Conservation (phyloP, 2,888 invertebrate species). For the Eurytoma californica region DNA sequence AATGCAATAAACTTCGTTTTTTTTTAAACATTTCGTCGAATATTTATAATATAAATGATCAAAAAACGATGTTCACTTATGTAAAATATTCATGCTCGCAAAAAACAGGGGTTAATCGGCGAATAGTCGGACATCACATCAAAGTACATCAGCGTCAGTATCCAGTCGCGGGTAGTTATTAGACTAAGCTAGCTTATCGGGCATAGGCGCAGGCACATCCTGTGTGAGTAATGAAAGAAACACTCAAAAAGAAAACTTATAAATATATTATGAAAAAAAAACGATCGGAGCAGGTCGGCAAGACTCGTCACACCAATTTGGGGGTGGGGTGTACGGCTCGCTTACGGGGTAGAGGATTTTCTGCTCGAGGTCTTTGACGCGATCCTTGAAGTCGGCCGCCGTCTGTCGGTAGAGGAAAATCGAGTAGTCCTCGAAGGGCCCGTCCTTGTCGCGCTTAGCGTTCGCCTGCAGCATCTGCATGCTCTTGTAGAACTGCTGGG, state of each 20-base stretch:
- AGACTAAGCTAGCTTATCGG: not conserved
- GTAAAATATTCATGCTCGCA: no score
- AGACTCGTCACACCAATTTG: not conserved
- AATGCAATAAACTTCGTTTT: no score
- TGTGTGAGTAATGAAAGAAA: no score
- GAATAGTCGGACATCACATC: not conserved
- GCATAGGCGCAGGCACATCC: no score
- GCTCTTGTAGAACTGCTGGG: conserved; percentile 89
- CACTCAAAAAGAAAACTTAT: not conserved
- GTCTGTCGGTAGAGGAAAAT: conserved; percentile 90
- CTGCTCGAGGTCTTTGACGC: conserved; percentile 88
- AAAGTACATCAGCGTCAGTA: no score
- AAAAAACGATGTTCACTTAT: no score
- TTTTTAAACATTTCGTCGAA: no score
- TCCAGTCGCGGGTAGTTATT: not conserved
- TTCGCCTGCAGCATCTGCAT: conserved; percentile 90
- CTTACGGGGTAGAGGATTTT: conserved; percentile 86
- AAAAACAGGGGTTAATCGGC: not conserved
- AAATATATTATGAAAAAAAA: no score
- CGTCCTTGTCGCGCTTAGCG: conserved; percentile 80
- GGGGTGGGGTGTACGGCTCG: conserved; percentile 73
- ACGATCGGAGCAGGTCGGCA: no score
- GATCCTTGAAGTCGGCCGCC: conserved; percentile 89
- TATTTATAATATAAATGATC: no score
- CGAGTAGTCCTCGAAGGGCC: conserved; percentile 89